Percentiles rank a stretch among this genome's conserved stretches.
phyloP scores from a whole-genome alignment of 1,140 invertebrate genomes.

The Pogonomyrmex californicus region DNA sequence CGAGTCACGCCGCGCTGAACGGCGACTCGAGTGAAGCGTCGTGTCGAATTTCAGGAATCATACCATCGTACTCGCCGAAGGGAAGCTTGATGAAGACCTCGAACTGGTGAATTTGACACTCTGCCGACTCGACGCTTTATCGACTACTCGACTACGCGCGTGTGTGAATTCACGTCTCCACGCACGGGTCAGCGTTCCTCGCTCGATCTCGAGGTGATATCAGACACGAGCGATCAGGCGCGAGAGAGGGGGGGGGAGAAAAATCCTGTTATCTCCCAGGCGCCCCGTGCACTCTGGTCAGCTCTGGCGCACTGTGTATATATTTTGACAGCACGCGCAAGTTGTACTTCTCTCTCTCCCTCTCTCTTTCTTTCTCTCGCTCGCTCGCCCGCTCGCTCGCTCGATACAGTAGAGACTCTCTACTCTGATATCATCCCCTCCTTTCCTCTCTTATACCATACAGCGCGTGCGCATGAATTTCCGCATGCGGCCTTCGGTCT shows the following conservation, averaged over 20 bases:
- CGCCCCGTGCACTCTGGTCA: not conserved
- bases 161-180: not conserved
- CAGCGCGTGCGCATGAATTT: not conserved
- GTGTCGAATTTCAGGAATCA: constrained; percentile 4
- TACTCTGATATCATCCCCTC: not conserved
- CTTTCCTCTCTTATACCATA: not conserved
- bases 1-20: not conserved
- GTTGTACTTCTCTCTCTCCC: not conserved
- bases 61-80: not conserved
- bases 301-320: not conserved
- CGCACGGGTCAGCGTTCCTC: not conserved
- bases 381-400: not conserved
- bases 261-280: not conserved
- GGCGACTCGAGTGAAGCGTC: not conserved
- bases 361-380: not conserved
- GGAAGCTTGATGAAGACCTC: too few relatives aligned
- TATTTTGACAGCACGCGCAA: constrained; percentile 7
- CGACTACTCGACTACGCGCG: not conserved
- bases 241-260: not conserved
- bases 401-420: not conserved
- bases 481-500: not conserved
- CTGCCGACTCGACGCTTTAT: constrained; percentile 24
- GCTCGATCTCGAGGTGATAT: not conserved
- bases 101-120: constrained; percentile 1
- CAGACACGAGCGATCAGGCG: not conserved